Conservation (phyloP, 2,113 vertebrate genomes). For the Gopherus evgoodei region DNA sequence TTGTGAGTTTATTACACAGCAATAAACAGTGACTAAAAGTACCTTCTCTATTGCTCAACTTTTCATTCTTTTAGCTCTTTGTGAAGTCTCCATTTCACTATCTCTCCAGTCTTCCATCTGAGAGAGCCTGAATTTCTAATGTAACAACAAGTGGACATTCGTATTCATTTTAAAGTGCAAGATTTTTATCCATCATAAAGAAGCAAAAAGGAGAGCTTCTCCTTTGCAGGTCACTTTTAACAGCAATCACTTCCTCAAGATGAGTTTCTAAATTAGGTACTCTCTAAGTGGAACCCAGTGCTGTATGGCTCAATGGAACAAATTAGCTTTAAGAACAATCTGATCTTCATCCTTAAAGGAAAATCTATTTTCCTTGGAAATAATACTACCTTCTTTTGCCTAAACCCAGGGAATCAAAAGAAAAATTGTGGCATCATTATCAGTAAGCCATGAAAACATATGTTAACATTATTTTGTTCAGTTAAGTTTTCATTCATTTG, state of each 20-base stretch:
- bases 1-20: conserved; percentile 17
- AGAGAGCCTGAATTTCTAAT: background rate
- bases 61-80: background rate
- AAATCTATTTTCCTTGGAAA: background rate
- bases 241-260: conserved; percentile 42
- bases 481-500: background rate
- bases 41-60: background rate
- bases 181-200: conserved; percentile 38
- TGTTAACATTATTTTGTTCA: background rate
- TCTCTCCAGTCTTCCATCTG: background rate
- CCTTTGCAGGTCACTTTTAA: conserved; percentile 36
- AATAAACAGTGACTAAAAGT: background rate
- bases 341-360: conserved; percentile 51
- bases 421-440: background rate
- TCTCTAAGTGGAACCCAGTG: background rate
- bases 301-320: conserved; percentile 44
- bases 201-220: conserved; percentile 40
- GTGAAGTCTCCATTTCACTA: background rate
- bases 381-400: conserved; percentile 48
- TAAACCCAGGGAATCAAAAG: conserved; percentile 36
- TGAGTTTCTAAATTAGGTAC: conserved; percentile 58
- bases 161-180: background rate
- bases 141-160: conserved; percentile 6
- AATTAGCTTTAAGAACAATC: conserved; percentile 27
- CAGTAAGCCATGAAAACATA: background rate